phyloP scores from a whole-genome alignment of 2,113 vertebrate species.

The Ceyx cyanopectus region DNA sequence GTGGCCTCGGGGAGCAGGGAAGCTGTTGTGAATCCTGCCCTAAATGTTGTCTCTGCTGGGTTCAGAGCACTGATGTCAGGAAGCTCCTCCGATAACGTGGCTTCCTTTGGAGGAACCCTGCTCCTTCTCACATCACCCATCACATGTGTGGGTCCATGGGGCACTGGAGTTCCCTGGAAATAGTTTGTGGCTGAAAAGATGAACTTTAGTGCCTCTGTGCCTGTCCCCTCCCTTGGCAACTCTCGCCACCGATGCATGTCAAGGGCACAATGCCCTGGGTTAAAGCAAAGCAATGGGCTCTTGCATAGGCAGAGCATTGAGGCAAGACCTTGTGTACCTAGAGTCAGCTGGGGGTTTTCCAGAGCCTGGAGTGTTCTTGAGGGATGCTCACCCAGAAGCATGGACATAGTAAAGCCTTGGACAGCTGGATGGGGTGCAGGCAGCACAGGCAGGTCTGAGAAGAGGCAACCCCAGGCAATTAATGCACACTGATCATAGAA shows the following conservation, averaged over 20 bases:
- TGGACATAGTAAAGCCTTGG: rapidly evolving
- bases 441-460: not conserved
- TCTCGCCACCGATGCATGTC: not conserved
- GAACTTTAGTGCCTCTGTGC: not conserved
- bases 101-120: not conserved
- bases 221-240: not conserved
- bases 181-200: not conserved
- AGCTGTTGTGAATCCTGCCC: constrained; percentile 31
- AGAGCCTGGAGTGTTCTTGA: not conserved
- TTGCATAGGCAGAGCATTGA: not conserved
- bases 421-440: not conserved
- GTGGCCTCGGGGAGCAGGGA: not conserved
- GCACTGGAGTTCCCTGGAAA: not conserved
- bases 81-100: not conserved
- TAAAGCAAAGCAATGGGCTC: not conserved
- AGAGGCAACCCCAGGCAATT: not conserved
- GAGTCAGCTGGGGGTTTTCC: not conserved
- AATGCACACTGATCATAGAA: too few relatives aligned
- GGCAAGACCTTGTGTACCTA: not conserved
- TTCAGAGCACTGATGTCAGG: not conserved
- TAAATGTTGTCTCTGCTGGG: not conserved
- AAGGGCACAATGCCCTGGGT: not conserved
- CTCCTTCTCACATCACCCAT: not conserved
- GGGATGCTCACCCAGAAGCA: not conserved
- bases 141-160: rapidly evolving